Evolutionary conservation across 2,888 invertebrate genomes (phyloP).

Genomic region (Ophion costatus): DNA sequence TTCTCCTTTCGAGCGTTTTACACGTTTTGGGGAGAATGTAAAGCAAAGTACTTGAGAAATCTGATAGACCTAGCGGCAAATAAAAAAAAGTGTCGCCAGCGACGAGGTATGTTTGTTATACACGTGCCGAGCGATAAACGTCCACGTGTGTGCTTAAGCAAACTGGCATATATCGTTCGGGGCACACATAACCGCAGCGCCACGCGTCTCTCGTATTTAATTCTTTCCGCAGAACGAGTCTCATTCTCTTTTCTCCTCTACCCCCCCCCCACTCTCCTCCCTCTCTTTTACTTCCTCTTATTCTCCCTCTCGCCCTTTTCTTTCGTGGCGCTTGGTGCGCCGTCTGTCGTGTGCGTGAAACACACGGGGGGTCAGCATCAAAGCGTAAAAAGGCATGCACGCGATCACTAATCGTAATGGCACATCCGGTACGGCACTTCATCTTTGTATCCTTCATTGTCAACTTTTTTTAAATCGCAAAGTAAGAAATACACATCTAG

Average conservation of each 20-base stretch:
- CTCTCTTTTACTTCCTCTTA: not conserved
- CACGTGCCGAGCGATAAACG: conserved; percentile 43
- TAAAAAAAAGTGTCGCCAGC: conserved; percentile 8
- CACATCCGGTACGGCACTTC: not conserved
- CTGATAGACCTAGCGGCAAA: too few species aligned
- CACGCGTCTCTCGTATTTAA: conserved; percentile 46
- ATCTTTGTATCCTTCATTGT: too few species aligned
- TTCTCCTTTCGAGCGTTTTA: too few species aligned
- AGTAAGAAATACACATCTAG: too few species aligned
- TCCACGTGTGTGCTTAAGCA: conserved; percentile 15
- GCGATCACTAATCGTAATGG: conserved; percentile 20
- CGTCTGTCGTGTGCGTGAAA: conserved; percentile 27
- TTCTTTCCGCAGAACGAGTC: conserved; percentile 52
- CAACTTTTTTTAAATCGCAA: too few species aligned
- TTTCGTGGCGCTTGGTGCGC: conserved; percentile 9
- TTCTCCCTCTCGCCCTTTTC: conserved; percentile 1
- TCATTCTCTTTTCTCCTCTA: not conserved
- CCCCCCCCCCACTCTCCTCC: not conserved
- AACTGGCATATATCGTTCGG: conserved; percentile 35
- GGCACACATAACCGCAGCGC: conserved; percentile 50
- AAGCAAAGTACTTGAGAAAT: too few species aligned
- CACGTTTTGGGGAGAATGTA: too few species aligned
- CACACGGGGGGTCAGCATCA: conserved; percentile 40
- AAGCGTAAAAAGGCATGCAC: conserved; percentile 50
- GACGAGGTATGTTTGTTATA: conserved; percentile 4